Base-by-base conservation (phyloP, 2,113 vertebrate genomes). In the Boulengeromyrus knoepffleri region DNA sequence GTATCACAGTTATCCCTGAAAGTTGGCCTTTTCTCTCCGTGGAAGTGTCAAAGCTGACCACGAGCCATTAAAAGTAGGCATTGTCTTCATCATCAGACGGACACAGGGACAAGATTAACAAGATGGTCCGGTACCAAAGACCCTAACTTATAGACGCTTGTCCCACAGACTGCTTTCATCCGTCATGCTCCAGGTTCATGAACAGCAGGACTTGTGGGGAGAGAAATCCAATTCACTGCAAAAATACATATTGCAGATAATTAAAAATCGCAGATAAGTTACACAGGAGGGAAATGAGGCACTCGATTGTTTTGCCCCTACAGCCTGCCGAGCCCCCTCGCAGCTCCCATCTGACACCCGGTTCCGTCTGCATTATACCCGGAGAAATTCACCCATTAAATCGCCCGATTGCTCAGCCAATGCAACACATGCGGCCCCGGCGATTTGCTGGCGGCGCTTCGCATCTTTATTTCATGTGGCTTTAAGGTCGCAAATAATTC, bases 401-500 rank as follows among this genome's bases (percentile, higher is more conserved):
- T 42, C 31, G 17, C 46, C 62, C 27, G 27, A 87, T 80, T 90
- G 58, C 58, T 87, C 56, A 39, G 84, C 39, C 56, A 56, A 36
- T 46, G 56, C 53, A 66, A 42, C 83, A 45, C 53, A 19, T 31
- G 58, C 56, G 47, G 27, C 45, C 84, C 58, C 42, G 62, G 62
- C 19, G 42, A 56, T 45, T 92, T 93, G 92, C 93, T 95, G 92
- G 92, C 91, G 62, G 90, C 87, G 90, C 90, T 91, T 91, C 87
- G 88, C 91, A 88, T 92, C 92, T 94, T 94, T 94, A 93, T 93
- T 93, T 91, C 91, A 94, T 93, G 93, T 90, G 94, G 93, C 91
- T 95, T 93, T 93, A 93, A 93, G 94, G 94, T 94, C 91, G 91
- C 92, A 94, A 94, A 93, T 92, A 93, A 90, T 92, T 91, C 92